Conservation (phyloP, 2,888 invertebrate species). For the Spodoptera littoralis region DNA sequence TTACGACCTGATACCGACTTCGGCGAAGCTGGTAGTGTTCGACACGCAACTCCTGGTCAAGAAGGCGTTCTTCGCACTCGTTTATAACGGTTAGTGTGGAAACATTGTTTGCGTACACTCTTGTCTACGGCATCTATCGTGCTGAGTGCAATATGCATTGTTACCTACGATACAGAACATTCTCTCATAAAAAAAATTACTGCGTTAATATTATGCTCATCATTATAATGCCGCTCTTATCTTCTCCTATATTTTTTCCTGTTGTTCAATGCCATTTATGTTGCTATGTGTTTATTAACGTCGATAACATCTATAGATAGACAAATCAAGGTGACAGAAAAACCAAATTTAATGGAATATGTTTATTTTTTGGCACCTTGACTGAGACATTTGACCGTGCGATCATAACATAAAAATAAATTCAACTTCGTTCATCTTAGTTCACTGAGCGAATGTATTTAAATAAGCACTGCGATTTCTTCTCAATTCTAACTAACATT, state of each 20-base stretch:
- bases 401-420: too few species aligned
- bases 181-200: too few species aligned
- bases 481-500: conserved; percentile 6
- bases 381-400: conserved; percentile 7
- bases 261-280: conserved; percentile 25
- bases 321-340: conserved; percentile 12
- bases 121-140: conserved; percentile 23
- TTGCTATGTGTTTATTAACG: conserved; percentile 23
- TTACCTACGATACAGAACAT: not conserved
- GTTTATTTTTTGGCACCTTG: conserved; percentile 23
- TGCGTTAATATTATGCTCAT: conserved; percentile 21
- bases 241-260: conserved; percentile 20
- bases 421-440: conserved; percentile 1
- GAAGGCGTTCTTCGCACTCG: conserved; percentile 99
- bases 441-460: conserved; percentile 38
- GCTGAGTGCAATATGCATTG: conserved; percentile 33
- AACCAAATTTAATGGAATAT: not conserved
- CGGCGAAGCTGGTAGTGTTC: conserved; percentile 99
- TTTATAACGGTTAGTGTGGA: conserved; percentile 95
- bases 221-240: conserved; percentile 31
- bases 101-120: conserved; percentile 32
- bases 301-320: not conserved
- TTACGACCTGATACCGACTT: conserved; percentile 99
- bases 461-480: conserved; percentile 41
- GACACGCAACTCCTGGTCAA: conserved; percentile 99